Evolutionary conservation across 2,797 vertebrate species (phyloP).

Genomic region (Etheostoma nigrum): DNA sequence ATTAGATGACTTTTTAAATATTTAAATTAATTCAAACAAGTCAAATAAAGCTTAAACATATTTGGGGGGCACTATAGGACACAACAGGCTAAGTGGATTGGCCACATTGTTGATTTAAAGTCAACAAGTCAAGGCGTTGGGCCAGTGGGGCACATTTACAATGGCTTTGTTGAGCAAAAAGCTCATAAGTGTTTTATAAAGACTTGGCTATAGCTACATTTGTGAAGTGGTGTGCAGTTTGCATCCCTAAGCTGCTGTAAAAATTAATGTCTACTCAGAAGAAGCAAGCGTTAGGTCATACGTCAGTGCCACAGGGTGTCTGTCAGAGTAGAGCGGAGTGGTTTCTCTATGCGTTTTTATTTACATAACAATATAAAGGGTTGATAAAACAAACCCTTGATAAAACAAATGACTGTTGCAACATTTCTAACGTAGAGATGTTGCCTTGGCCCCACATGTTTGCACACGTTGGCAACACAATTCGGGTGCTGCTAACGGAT

Average conservation of each 20-base stretch:
- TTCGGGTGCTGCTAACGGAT: slow-evolving; percentile 3
- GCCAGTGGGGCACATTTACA: slow-evolving; percentile 17
- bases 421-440: background rate
- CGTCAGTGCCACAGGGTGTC: background rate
- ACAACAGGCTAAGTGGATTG: slow-evolving; percentile 9
- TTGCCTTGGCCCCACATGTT: background rate
- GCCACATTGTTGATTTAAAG: slow-evolving; percentile 17
- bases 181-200: slow-evolving; percentile 37
- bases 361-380: slow-evolving; percentile 3
- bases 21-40: background rate
- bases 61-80: background rate
- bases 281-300: background rate
- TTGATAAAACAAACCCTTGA: background rate
- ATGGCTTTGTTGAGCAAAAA: slow-evolving; percentile 7
- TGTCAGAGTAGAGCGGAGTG: background rate
- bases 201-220: slow-evolving; percentile 27
- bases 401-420: background rate
- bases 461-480: background rate
- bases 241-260: slow-evolving; percentile 16
- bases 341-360: background rate
- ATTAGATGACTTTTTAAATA: background rate
- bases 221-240: slow-evolving; percentile 26
- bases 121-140: slow-evolving; percentile 7
- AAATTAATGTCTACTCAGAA: background rate
- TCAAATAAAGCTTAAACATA: slow-evolving; percentile 1